phyloP scores from a whole-genome alignment of 2,888 invertebrate species.

The Netelia melanura region DNA sequence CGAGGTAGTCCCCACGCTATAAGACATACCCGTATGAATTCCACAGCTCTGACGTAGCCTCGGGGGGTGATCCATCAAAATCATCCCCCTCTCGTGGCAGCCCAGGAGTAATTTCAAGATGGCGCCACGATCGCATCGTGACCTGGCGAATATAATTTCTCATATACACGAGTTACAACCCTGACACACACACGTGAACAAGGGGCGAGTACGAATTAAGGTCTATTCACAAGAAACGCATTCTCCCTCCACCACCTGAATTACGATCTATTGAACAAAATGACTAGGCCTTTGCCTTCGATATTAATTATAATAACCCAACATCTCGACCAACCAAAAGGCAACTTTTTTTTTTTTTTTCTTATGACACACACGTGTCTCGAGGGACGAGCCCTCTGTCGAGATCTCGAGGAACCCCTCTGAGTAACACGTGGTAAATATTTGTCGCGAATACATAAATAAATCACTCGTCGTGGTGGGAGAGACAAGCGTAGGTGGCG shows the following conservation, averaged over 20 bases:
- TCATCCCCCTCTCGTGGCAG: slow-evolving; percentile 50
- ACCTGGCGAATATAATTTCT: slow-evolving; percentile 30
- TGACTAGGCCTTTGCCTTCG: slow-evolving; percentile 72
- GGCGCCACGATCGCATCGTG: slow-evolving; percentile 43
- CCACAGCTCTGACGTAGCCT: slow-evolving; percentile 9
- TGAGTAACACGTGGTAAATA: slow-evolving; percentile 62
- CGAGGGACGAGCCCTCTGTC: neutral
- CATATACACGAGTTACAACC: slow-evolving; percentile 13
- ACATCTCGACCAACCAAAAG: slow-evolving; percentile 53
- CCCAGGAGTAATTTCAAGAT: slow-evolving; percentile 55
- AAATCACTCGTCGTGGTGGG: slow-evolving; percentile 48
- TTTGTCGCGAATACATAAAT: slow-evolving; percentile 64
- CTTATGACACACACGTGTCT: neutral
- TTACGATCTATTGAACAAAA: slow-evolving; percentile 81
- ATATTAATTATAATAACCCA: slow-evolving; percentile 80
- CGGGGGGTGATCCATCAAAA: slow-evolving; percentile 66
- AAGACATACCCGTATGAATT: slow-evolving; percentile 51
- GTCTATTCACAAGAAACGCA: slow-evolving; percentile 80
- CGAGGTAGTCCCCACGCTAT: neutral
- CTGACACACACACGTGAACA: slow-evolving; percentile 55
- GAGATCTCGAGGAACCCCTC: slow-evolving; percentile 29
- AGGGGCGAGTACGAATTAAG: slow-evolving; percentile 75
- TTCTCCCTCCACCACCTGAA: slow-evolving; percentile 75
- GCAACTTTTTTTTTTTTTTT: neutral
- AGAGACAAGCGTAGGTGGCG: neutral